Percentiles rank a stretch among this genome's conserved stretches.
Conservation (phyloP, 2,888 invertebrate genomes). For the Acronicta alni region DNA sequence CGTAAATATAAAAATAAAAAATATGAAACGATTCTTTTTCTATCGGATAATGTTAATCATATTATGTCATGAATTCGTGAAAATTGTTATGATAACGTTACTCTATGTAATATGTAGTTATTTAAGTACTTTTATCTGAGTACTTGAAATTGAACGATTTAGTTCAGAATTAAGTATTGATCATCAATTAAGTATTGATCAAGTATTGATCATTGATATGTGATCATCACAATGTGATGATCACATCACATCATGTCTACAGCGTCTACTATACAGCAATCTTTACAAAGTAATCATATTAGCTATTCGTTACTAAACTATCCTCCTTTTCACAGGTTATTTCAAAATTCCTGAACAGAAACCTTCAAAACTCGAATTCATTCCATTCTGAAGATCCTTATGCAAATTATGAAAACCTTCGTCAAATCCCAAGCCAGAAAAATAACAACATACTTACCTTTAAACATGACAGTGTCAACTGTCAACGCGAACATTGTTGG, state of each 20-base stretch:
- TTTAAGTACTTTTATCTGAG: not conserved
- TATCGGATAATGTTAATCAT: too few relatives aligned
- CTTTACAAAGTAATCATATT: not conserved
- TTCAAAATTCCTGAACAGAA: slow-evolving; percentile 14
- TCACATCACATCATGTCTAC: too few relatives aligned
- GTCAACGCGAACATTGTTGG: too few relatives aligned
- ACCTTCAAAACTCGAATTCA: slow-evolving; percentile 1
- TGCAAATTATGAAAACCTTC: slow-evolving; percentile 8
- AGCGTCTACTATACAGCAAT: too few relatives aligned
- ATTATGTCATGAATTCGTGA: not conserved
- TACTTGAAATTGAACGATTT: slow-evolving; percentile 6
- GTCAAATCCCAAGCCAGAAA: slow-evolving; percentile 13
- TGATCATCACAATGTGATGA: too few relatives aligned
- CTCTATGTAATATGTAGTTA: not conserved
- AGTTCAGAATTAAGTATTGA: not conserved
- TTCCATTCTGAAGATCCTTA: slow-evolving; percentile 20
- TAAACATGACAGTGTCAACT: too few relatives aligned
- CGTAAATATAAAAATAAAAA: too few relatives aligned
- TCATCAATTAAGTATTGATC: too few relatives aligned
- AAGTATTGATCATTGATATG: too few relatives aligned
- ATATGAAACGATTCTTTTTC: too few relatives aligned
- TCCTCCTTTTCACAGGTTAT: slow-evolving; percentile 23
- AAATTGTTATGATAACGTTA: not conserved
- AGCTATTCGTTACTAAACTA: slow-evolving; percentile 6
- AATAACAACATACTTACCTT: too few relatives aligned